A percentile compares a stretch with the other conserved stretches of the same genome.
phyloP scores from a whole-genome alignment of 1,140 invertebrate genomes.

The Hormaphis cornu region DNA sequence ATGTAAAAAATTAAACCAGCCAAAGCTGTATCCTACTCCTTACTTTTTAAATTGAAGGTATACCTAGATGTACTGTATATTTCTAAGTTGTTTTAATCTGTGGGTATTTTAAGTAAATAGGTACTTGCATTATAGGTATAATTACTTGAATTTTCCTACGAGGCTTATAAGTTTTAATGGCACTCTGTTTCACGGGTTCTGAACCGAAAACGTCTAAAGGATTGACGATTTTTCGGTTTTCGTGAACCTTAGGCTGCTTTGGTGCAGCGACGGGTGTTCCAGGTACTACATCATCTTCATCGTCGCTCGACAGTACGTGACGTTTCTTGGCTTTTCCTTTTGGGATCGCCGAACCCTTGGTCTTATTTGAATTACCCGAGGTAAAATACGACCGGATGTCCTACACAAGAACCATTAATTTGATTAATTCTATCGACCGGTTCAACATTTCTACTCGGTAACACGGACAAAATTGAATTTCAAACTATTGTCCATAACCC shows the following conservation, averaged over 20 bases:
- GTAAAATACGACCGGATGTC: neutral
- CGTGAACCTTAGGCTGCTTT: neutral
- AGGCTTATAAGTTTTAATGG: neutral
- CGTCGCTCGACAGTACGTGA: neutral
- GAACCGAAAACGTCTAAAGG: slow-evolving; percentile 1
- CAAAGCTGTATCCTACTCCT: no score
- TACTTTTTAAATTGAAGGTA: no score
- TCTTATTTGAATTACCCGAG: neutral
- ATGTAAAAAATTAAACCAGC: no score
- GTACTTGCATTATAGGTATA: no score
- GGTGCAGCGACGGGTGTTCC: neutral
- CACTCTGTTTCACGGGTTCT: slow-evolving; percentile 11
- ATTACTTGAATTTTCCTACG: neutral
- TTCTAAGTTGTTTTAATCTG: no score
- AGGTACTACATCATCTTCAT: slow-evolving; percentile 11
- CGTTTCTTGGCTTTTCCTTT: neutral
- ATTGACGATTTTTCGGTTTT: neutral
- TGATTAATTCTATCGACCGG: no score
- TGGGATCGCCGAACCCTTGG: neutral
- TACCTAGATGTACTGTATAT: no score
- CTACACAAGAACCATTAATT: neutral
- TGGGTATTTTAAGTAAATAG: no score
- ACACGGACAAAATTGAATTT: no score
- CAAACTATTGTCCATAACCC: no score
- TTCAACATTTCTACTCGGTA: no score